Evolutionary conservation across 2,888 invertebrate genomes (phyloP).

Genomic region (Leucania comma): DNA sequence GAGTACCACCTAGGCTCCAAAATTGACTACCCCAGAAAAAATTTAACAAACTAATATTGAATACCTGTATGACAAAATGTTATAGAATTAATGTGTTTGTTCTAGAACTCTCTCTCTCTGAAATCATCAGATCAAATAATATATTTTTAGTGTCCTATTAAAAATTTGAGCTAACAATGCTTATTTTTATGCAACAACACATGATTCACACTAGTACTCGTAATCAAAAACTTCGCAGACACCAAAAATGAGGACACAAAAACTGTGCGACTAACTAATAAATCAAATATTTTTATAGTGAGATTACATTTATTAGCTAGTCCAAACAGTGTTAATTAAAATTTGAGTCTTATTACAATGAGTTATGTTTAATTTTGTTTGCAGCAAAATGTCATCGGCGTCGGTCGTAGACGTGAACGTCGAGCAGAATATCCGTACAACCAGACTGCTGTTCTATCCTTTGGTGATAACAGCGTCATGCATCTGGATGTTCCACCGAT

Average conservation of each 20-base stretch:
- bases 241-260: constrained; percentile 4
- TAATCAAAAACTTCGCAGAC: constrained; percentile 18
- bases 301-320: too few relatives aligned
- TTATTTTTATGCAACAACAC: constrained; percentile 15
- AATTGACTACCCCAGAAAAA: too few relatives aligned
- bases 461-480: constrained; percentile 72
- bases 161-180: not conserved
- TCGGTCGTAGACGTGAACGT: constrained; percentile 68
- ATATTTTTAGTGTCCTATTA: not conserved
- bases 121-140: not conserved
- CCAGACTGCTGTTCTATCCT: constrained; percentile 73
- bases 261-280: not conserved
- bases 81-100: not conserved
- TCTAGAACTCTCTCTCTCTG: not conserved
- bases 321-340: not conserved
- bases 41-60: too few relatives aligned
- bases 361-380: constrained; percentile 17
- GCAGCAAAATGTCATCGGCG: constrained; percentile 71
- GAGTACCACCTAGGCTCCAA: too few relatives aligned
- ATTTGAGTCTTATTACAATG: not conserved
- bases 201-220: not conserved
- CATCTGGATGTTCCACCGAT: constrained; percentile 83
- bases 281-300: not conserved
- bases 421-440: constrained; percentile 48
- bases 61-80: not conserved